These are phyloP conservation scores for Simalia tracyae DNA, from an alignment of 2,797 vertebrate species.

Conservation along the genomic window DNA sequence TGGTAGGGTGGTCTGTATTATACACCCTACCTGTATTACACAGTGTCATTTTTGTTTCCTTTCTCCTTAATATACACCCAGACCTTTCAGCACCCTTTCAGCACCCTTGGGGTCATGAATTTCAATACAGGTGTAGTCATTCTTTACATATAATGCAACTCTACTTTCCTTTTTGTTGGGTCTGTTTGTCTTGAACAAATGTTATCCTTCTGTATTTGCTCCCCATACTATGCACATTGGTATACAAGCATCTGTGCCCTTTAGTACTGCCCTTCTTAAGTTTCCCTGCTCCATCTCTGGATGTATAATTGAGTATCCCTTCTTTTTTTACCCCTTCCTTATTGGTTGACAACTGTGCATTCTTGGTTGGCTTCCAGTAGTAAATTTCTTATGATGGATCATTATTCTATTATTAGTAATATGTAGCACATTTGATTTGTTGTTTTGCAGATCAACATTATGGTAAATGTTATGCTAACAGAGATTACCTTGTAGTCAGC, in stretches of 20 bases:
- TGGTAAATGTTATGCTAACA: slow-evolving; percentile 43
- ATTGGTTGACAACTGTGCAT: background rate
- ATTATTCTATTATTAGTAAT: background rate
- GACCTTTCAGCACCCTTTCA: no score
- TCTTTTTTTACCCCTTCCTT: background rate
- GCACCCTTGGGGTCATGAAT: no score
- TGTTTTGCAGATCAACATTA: slow-evolving; percentile 46
- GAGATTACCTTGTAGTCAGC: slow-evolving; percentile 62
- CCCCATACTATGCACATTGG: background rate
- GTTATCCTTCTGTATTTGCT: background rate
- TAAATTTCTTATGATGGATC: background rate
- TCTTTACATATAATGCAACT: background rate
- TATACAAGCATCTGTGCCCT: background rate
- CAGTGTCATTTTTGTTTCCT: no score
- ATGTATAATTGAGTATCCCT: background rate
- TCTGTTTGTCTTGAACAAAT: background rate
- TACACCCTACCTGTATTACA: no score
- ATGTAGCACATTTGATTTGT: background rate
- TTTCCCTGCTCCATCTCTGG: background rate
- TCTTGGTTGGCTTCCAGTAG: background rate
- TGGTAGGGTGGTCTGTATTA: no score
- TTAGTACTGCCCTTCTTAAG: background rate
- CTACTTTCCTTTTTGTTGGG: background rate
- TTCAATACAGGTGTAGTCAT: background rate
- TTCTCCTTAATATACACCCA: no score